Percentiles rank a stretch among this genome's conserved stretches.
Evolutionary conservation across 1,140 invertebrate genomes (phyloP).

Genomic region (Hylaeus anthracinus): DNA sequence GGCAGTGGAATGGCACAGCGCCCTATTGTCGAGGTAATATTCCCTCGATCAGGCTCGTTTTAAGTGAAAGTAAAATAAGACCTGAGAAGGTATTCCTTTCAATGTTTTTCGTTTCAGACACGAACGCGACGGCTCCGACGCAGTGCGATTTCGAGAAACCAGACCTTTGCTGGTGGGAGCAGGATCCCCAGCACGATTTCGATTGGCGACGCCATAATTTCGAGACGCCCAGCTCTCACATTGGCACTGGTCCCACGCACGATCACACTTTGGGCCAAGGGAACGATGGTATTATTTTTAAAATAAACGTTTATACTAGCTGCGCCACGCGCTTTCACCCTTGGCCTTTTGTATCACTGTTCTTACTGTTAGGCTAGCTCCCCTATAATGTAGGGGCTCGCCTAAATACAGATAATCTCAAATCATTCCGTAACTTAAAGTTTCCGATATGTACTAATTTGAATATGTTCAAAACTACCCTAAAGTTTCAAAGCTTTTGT

Average conservation of each 20-base stretch:
- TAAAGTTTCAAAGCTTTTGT: too few relatives aligned
- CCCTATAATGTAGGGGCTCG: too few relatives aligned
- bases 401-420: too few relatives aligned
- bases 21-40: slow-evolving; percentile 84
- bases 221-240: slow-evolving; percentile 84
- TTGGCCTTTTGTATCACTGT: too few relatives aligned
- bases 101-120: slow-evolving; percentile 61
- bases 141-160: slow-evolving; percentile 87
- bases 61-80: too few relatives aligned
- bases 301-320: too few relatives aligned
- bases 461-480: too few relatives aligned
- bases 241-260: slow-evolving; percentile 86
- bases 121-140: slow-evolving; percentile 71
- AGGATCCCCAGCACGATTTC: slow-evolving; percentile 88
- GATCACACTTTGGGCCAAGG: slow-evolving; percentile 88
- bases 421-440: too few relatives aligned
- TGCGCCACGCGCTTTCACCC: too few relatives aligned
- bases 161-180: slow-evolving; percentile 88
- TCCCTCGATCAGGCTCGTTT: neutral
- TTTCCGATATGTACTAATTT: too few relatives aligned
- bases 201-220: slow-evolving; percentile 87
- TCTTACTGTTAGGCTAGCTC: too few relatives aligned
- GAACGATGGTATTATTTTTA: slow-evolving; percentile 79
- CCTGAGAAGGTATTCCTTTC: too few relatives aligned
- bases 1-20: slow-evolving; percentile 83